These are phyloP conservation scores for Phymatocera aterrima DNA, from an alignment of 2,888 invertebrate species.

Conservation along the genomic window DNA sequence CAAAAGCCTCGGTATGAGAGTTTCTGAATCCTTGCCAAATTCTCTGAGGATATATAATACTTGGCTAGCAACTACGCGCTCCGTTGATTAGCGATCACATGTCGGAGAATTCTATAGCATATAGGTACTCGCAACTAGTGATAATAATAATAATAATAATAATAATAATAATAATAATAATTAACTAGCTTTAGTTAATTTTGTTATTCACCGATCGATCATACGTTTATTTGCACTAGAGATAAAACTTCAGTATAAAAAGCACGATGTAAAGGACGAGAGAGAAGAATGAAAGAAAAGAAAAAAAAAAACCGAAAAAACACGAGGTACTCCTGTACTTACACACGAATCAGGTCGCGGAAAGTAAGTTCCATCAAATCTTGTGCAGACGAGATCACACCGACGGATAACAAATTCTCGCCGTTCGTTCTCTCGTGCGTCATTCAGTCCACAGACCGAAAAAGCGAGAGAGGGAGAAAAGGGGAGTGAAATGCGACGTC, in stretches of 20 bases:
- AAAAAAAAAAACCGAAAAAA: not conserved
- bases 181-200: too few relatives aligned
- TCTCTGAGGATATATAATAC: not conserved
- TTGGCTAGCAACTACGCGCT: conserved; percentile 26
- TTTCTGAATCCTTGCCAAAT: conserved; percentile 44
- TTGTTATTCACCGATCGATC: too few relatives aligned
- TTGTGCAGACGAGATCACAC: conserved; percentile 10
- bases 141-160: too few relatives aligned
- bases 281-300: not conserved
- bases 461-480: not conserved
- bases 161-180: too few relatives aligned
- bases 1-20: conserved; percentile 28
- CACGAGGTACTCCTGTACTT: not conserved
- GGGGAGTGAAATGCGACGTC: not conserved
- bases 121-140: too few relatives aligned
- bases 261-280: too few relatives aligned
- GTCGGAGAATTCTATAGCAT: too few relatives aligned
- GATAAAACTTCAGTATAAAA: too few relatives aligned
- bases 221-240: too few relatives aligned
- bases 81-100: conserved; percentile 28
- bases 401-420: conserved; percentile 20
- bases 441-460: not conserved
- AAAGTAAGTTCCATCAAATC: conserved; percentile 5
- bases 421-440: too few relatives aligned
- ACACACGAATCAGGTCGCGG: conserved; percentile 4